phyloP scores from a whole-genome alignment of 2,113 vertebrate genomes.

The Rhodinocichla rosea region DNA sequence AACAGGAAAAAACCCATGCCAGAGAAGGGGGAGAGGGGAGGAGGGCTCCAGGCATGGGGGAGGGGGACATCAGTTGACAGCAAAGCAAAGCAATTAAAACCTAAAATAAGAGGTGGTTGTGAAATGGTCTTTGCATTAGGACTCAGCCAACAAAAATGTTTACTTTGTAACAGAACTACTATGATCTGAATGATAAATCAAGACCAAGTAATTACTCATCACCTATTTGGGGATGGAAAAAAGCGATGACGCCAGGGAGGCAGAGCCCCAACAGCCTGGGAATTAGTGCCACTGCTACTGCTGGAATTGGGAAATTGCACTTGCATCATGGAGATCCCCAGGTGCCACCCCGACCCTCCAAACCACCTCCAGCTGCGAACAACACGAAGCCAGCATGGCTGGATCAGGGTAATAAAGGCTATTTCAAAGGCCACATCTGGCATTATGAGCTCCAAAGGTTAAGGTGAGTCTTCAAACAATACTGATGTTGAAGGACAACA shows the following conservation, averaged over 20 bases:
- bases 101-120: conserved; percentile 69
- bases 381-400: background rate
- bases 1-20: conserved; percentile 35
- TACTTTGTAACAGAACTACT: conserved; percentile 60
- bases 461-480: background rate
- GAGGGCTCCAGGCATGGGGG: background rate
- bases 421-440: background rate
- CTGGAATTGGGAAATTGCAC: conserved; percentile 16
- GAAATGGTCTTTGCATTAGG: conserved; percentile 48
- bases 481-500: background rate
- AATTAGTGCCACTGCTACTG: background rate
- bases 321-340: background rate
- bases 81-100: conserved; percentile 61
- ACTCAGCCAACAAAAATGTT: conserved; percentile 62
- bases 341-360: background rate
- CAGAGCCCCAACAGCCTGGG: background rate
- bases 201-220: conserved; percentile 66
- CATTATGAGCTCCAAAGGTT: background rate
- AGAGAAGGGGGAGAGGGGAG: background rate
- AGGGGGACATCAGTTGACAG: conserved; percentile 49
- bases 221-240: conserved; percentile 57
- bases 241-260: background rate
- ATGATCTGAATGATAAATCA: conserved; percentile 60
- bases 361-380: background rate
- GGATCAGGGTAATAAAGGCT: background rate